These are phyloP conservation scores for Leucophenga varia DNA, from an alignment of 1,140 invertebrate genomes.

Conservation along the genomic window DNA sequence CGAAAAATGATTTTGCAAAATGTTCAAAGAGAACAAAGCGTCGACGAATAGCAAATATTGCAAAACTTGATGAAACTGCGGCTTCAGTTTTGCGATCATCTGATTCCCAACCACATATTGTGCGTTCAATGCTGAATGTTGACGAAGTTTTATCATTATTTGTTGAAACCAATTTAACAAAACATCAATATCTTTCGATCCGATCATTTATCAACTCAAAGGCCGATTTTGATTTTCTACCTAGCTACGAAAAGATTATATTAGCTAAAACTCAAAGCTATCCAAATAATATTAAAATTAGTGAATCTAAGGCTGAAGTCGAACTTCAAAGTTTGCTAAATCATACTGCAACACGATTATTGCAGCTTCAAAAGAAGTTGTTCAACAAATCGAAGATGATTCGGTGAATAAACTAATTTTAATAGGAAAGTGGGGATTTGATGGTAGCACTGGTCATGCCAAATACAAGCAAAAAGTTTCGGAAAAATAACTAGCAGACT, in stretches of 20 bases:
- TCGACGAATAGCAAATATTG: slow-evolving; percentile 7
- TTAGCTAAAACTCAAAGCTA: slow-evolving; percentile 12
- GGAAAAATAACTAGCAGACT: slow-evolving; percentile 6
- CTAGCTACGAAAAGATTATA: slow-evolving; percentile 8
- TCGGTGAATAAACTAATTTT: slow-evolving; percentile 2
- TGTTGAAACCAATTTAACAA: slow-evolving; percentile 2
- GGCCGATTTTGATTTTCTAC: slow-evolving; percentile 1
- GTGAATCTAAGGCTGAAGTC: slow-evolving; percentile 16
- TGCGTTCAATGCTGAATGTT: not conserved
- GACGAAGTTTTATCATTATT: slow-evolving; percentile 4
- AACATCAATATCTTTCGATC: slow-evolving; percentile 6
- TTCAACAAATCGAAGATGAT: slow-evolving; percentile 4
- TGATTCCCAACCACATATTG: slow-evolving; percentile 3
- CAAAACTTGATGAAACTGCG: slow-evolving; percentile 12
- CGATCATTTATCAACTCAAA: slow-evolving; percentile 10
- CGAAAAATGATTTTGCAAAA: slow-evolving; percentile 6
- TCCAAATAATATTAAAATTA: slow-evolving; percentile 8
- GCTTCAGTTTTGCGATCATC: slow-evolving; percentile 1
- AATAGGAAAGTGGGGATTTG: too few species aligned
- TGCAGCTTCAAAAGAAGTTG: slow-evolving; percentile 14
- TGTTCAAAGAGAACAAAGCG: slow-evolving; percentile 9
- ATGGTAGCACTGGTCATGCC: slow-evolving; percentile 7
- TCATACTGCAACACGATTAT: slow-evolving; percentile 13
- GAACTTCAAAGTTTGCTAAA: slow-evolving; percentile 15
- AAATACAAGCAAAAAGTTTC: slow-evolving; percentile 13